Conservation (phyloP, 2,113 vertebrate genomes). For the Bubo scandiacus region DNA sequence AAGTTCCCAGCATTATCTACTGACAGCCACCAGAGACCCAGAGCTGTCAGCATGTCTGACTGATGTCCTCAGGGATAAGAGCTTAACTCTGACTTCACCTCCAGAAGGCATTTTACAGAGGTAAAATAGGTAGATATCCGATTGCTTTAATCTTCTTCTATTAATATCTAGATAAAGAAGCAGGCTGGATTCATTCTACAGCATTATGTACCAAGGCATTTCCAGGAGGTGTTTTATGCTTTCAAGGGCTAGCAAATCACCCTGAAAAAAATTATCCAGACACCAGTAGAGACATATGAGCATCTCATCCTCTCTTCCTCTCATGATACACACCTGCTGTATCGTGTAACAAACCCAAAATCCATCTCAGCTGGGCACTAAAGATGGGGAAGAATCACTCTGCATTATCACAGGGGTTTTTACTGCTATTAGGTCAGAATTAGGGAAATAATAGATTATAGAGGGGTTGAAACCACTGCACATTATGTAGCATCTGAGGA, state of each 20-base stretch:
- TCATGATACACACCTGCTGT: neutral
- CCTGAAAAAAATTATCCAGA: neutral
- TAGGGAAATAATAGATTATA: neutral
- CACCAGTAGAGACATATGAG: neutral
- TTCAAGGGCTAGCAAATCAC: neutral
- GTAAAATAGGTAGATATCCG: neutral
- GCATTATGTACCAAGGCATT: neutral
- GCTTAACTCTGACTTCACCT: neutral
- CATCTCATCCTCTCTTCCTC: neutral
- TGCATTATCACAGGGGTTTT: neutral
- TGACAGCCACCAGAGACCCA: neutral
- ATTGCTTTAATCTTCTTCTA: neutral
- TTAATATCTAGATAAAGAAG: neutral
- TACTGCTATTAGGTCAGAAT: neutral
- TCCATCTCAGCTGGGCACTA: neutral
- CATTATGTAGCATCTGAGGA: neutral
- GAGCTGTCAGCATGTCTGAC: neutral
- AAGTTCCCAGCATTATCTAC: neutral
- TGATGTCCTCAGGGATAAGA: neutral
- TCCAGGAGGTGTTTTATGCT: neutral
- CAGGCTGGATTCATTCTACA: neutral
- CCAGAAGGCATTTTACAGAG: neutral
- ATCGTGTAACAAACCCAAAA: rapidly evolving
- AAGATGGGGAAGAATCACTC: neutral
- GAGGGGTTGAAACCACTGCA: neutral